phyloP scores from a whole-genome alignment of 1,140 invertebrate genomes.

The Drosophila melanogaster region Release_6_plus_ISO1_MT NT_033777.3:14812501-14813000 shows the following conservation, averaged over 20 bases:
- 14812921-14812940: conserved; percentile 1
- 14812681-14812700: conserved; percentile 55
- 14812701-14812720: conserved; percentile 49
- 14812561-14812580: conserved; percentile 59
- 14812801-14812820: neutral
- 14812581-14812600: conserved; percentile 65
- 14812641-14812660: conserved; percentile 22
- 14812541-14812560: conserved; percentile 50
- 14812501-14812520: conserved; percentile 36
- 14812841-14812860: neutral
- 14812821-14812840: conserved; percentile 2
- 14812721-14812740: conserved; percentile 57
- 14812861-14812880: neutral
- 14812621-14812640: conserved; percentile 49
- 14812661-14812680: conserved; percentile 55
- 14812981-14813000: conserved; percentile 24
- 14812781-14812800: conserved; percentile 8
- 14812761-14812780: conserved; percentile 18
- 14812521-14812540: conserved; percentile 51
- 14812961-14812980: conserved; percentile 35
- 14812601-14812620: conserved; percentile 62
- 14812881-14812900: conserved; percentile 6
- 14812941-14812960: conserved; percentile 29
- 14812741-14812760: conserved; percentile 49
- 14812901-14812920: neutral